phyloP scores from a whole-genome alignment of 2,888 invertebrate species.

The Xylocampa areola region DNA sequence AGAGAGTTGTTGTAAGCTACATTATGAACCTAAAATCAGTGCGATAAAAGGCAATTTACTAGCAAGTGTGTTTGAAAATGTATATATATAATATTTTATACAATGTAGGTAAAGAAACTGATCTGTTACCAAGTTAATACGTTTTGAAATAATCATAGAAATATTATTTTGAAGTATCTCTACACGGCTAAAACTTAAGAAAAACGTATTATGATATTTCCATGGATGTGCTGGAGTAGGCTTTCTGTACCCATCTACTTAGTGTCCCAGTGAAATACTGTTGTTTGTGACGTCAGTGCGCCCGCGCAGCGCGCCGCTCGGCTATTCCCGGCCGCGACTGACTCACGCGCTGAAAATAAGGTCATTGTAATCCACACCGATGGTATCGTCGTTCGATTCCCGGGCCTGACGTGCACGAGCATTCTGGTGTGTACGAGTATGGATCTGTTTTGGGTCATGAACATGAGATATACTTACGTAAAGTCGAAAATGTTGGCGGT shows the following conservation, averaged over 20 bases:
- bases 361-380: slow-evolving; percentile 79
- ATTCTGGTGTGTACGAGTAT: slow-evolving; percentile 1
- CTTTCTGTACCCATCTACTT: slow-evolving; percentile 12
- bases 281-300: slow-evolving; percentile 39
- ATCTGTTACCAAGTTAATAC: too few relatives aligned
- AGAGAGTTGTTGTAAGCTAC: too few relatives aligned
- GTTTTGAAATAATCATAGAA: too few relatives aligned
- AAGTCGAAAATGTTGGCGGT: too few relatives aligned
- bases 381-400: slow-evolving; percentile 54
- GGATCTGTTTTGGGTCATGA: not conserved
- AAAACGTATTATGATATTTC: not conserved
- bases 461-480: too few relatives aligned
- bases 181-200: too few relatives aligned
- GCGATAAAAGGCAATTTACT: too few relatives aligned
- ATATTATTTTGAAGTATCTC: too few relatives aligned
- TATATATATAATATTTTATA: too few relatives aligned
- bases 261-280: slow-evolving; percentile 28
- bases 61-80: too few relatives aligned
- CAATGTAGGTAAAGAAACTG: too few relatives aligned
- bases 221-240: not conserved
- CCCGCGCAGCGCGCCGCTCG: slow-evolving; percentile 46
- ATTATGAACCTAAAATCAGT: too few relatives aligned
- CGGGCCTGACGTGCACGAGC: slow-evolving; percentile 29
- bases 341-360: slow-evolving; percentile 72
- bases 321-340: slow-evolving; percentile 63